Percentiles rank a stretch among this genome's conserved stretches.
These are phyloP conservation scores for Peromyscus melanophrys DNA, from an alignment of 2,797 vertebrate genomes.

Conservation along the genomic window DNA sequence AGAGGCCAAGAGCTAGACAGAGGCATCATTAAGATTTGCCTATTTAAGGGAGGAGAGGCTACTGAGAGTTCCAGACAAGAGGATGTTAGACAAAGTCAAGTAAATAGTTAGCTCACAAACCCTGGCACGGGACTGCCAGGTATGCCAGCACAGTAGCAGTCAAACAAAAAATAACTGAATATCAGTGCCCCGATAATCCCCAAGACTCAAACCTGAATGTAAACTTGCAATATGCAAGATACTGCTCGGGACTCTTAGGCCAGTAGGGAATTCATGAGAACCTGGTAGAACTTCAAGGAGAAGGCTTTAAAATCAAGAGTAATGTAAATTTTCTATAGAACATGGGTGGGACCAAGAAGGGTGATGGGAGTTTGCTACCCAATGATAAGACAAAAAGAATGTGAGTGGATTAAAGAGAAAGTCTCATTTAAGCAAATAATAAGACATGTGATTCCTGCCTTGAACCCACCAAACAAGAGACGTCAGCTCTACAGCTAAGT, in stretches of 20 bases:
- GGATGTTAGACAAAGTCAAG: constrained; percentile 10
- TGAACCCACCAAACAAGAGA: background rate
- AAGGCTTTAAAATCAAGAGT: background rate
- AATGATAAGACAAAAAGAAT: background rate
- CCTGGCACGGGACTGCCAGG: background rate
- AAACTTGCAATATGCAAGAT: background rate
- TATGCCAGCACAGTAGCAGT: background rate
- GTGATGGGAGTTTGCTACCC: background rate
- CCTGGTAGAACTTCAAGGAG: background rate
- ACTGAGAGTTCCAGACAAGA: background rate
- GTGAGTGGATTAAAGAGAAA: background rate
- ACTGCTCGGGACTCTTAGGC: background rate
- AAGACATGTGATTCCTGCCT: background rate
- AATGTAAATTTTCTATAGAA: background rate
- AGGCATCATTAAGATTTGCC: background rate
- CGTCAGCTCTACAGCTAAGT: background rate
- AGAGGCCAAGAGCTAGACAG: background rate
- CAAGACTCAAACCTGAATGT: background rate
- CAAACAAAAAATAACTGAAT: background rate
- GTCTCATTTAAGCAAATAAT: background rate
- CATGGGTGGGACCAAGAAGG: too few species aligned
- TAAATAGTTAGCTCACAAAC: background rate
- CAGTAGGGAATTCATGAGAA: background rate
- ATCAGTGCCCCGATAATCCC: background rate
- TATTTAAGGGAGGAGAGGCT: background rate